These are phyloP conservation scores for Brenthis hecate DNA, from an alignment of 2,888 invertebrate genomes.

Conservation along the genomic window DNA sequence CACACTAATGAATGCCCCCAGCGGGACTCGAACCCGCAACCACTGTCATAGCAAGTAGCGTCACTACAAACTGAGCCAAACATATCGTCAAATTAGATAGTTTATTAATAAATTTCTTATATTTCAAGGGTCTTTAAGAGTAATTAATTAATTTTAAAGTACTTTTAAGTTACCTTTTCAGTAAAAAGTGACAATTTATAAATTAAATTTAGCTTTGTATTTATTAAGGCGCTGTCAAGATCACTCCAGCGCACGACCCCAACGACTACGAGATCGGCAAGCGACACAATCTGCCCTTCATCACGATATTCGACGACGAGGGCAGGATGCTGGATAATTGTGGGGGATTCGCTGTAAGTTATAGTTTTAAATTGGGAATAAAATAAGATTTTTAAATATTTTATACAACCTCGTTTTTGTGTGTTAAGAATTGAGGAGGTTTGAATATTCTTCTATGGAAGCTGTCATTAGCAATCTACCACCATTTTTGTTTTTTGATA, in stretches of 20 bases:
- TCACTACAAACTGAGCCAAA: no score
- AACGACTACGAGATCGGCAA: constrained; percentile 98
- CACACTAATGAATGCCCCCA: no score
- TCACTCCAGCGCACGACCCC: constrained; percentile 98
- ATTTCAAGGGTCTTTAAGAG: no score
- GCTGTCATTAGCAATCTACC: no score
- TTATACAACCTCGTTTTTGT: not conserved
- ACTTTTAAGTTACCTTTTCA: no score
- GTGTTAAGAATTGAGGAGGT: not conserved
- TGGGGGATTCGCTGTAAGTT: constrained; percentile 87
- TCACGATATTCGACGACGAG: constrained; percentile 95
- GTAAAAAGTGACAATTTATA: not conserved
- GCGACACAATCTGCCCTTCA: constrained; percentile 91
- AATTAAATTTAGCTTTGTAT: not conserved
- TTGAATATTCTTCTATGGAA: no score
- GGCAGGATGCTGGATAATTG: constrained; percentile 92
- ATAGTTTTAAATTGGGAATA: not conserved
- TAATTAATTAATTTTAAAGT: no score
- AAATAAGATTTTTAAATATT: not conserved
- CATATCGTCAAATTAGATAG: no score
- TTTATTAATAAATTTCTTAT: no score
- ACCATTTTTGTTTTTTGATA: not conserved
- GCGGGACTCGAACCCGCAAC: no score
- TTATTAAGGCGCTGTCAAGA: constrained; percentile 94
- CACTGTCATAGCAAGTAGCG: no score